Conservation (phyloP, 2,113 vertebrate genomes). For the Tetrao urogallus region DNA sequence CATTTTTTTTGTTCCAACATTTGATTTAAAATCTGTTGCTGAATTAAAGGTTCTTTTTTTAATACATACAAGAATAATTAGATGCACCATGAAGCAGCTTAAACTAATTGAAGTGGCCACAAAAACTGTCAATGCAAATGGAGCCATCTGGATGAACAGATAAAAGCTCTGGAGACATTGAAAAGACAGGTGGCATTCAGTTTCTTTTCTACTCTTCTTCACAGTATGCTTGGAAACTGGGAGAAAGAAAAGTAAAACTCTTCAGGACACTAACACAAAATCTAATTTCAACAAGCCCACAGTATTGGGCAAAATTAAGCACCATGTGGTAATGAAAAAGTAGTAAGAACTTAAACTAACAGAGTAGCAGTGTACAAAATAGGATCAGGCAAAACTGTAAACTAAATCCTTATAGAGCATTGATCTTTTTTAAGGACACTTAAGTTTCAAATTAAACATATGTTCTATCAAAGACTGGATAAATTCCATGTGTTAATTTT, state of each 20-base stretch:
- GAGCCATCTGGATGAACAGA: slow-evolving; percentile 72
- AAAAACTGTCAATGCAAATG: slow-evolving; percentile 64
- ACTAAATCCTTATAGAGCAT: background rate
- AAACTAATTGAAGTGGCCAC: slow-evolving; percentile 68
- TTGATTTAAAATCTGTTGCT: slow-evolving; percentile 42
- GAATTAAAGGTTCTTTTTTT: slow-evolving; percentile 17
- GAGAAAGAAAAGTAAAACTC: slow-evolving; percentile 39
- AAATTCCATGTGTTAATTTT: background rate
- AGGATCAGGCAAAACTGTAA: background rate
- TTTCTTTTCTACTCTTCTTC: slow-evolving; percentile 16
- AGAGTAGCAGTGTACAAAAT: background rate
- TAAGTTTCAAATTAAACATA: background rate
- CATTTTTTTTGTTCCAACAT: background rate
- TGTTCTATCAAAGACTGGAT: background rate
- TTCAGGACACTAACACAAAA: background rate
- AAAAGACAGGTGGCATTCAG: slow-evolving; percentile 64
- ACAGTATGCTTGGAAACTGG: background rate
- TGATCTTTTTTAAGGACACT: fast-evolving
- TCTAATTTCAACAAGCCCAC: background rate
- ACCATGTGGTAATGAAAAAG: background rate
- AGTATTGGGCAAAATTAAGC: background rate
- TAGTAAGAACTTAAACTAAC: background rate
- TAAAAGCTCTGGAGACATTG: slow-evolving; percentile 59
- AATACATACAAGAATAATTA: slow-evolving; percentile 47
- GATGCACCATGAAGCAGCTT: slow-evolving; percentile 46